A percentile compares a stretch with the other conserved stretches of the same genome.
These are phyloP conservation scores for Potamarius usumacintae DNA, from an alignment of 2,113 vertebrate genomes.

Conservation along the genomic window DNA sequence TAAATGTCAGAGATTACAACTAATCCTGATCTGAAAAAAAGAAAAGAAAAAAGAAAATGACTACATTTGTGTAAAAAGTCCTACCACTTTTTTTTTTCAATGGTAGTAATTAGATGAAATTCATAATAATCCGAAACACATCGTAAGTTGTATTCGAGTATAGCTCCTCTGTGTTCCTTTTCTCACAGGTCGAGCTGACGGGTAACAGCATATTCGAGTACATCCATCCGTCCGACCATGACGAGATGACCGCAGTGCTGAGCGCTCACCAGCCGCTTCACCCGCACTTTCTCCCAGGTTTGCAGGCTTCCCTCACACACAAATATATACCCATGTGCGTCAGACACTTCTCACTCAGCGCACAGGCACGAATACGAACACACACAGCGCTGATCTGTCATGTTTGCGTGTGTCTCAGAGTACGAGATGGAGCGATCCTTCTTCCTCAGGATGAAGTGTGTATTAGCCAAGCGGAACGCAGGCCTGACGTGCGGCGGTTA, in stretches of 20 bases:
- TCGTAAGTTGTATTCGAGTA: background rate
- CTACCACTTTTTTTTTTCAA: background rate
- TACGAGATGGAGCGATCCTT: slow-evolving; percentile 91
- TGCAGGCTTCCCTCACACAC: background rate
- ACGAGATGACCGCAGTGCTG: slow-evolving; percentile 92
- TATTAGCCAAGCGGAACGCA: slow-evolving; percentile 91
- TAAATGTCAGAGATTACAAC: slow-evolving; percentile 47
- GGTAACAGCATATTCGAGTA: slow-evolving; percentile 97
- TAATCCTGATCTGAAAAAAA: slow-evolving; percentile 42
- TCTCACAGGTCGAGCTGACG: slow-evolving; percentile 88
- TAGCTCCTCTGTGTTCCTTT: background rate
- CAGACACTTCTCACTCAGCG: background rate
- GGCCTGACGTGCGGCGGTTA: slow-evolving; percentile 93
- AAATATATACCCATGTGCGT: background rate
- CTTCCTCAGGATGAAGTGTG: slow-evolving; percentile 95
- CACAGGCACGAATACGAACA: background rate
- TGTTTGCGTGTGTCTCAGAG: slow-evolving; percentile 70
- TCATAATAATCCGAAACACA: background rate
- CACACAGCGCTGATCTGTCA: background rate
- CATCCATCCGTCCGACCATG: slow-evolving; percentile 92
- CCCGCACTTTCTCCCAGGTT: slow-evolving; percentile 86
- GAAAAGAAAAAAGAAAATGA: background rate
- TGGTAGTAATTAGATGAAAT: slow-evolving; percentile 16
- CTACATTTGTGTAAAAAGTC: slow-evolving; percentile 13
- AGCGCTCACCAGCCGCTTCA: slow-evolving; percentile 83